phyloP scores from a whole-genome alignment of 92 coral and sea anemone genomes.

The Chrysogorgia sp. region DNA sequence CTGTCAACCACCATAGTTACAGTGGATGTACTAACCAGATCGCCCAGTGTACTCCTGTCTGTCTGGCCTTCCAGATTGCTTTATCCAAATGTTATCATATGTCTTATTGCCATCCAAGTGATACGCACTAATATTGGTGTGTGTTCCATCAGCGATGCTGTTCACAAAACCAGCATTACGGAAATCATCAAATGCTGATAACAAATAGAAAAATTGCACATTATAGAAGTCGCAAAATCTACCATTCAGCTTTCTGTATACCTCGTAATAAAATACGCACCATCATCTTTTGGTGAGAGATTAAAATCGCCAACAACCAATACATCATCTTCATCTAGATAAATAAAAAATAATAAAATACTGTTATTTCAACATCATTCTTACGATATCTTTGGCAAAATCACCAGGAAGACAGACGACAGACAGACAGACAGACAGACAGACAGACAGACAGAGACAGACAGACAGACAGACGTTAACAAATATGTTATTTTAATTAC shows the following conservation, averaged over 20 bases:
- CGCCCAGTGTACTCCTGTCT: constrained; percentile 73
- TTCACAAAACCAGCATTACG: constrained; percentile 65
- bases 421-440: no score
- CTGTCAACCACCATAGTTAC: neutral
- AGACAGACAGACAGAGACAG: no score
- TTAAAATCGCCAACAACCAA: constrained; percentile 84
- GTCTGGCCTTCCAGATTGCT: constrained; percentile 51
- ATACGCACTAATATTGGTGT: constrained; percentile 79
- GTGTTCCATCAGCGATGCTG: constrained; percentile 67
- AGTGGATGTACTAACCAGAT: constrained; percentile 48
- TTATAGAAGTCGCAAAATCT: neutral
- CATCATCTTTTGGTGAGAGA: constrained; percentile 78
- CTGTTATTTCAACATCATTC: no score
- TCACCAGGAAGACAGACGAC: no score
- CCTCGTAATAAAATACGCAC: constrained; percentile 38
- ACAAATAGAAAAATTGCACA: neutral
- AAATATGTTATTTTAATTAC: constrained; percentile 46
- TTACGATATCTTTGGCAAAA: no score
- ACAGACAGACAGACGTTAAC: no score
- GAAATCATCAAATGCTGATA: constrained; percentile 77
- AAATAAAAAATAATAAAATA: neutral
- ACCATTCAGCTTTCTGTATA: neutral
- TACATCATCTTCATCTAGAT: constrained; percentile 78
- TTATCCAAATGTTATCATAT: constrained; percentile 89
- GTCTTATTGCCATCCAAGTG: constrained; percentile 82